Evolutionary conservation across 2,888 invertebrate species (phyloP), one percentile per base, ranked within the genome.

Genomic region (Polylopha cassiicola): DNA sequence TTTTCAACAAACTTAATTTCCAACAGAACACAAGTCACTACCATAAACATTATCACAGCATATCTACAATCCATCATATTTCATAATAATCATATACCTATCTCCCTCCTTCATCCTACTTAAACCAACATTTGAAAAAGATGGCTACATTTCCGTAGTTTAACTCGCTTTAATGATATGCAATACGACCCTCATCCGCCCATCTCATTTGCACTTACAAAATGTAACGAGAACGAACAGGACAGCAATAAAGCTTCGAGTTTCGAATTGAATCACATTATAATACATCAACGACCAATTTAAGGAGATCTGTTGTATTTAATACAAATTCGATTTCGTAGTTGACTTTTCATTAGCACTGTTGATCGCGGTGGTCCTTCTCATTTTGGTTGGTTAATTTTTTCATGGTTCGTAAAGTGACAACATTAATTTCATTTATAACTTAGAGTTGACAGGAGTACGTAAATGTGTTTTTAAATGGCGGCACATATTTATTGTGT

Each of bases 111-210:
- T 24, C 31, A 1, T 20, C 9, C 34, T 36, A 20, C 31, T 33
- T 28, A 23, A 16, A 13, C 29, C 14, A 28, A 39, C 7, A 31
- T 27, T 6, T 21, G 28, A 46, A 42, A 53, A 65, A 68, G 75
- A 74, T 44, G 44, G 55, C 47, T 39, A 42, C 30, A 54, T 49
- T 52, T 46, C 37, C 47, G 44, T 46, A 42, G 49, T 43, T 44
- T 46, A 55, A 47, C 53, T 51, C 51, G 57, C 61, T 56, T 58
- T 75, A 75, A 75, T 73, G 72, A 73, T 73, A 75, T 75, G 72
- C 76, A 70, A 66, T 63, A 61, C 65, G 69, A 71, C 69, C 67
- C 73, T 66, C 62, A 65, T 59, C 60, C 50, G 37, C 43, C 55
- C 45, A 39, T 65, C 58, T 49, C 55, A 46, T 24, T 69, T 56